Evolutionary conservation across 2,888 invertebrate genomes (phyloP).

Genomic region (Uloborus plumipes): DNA sequence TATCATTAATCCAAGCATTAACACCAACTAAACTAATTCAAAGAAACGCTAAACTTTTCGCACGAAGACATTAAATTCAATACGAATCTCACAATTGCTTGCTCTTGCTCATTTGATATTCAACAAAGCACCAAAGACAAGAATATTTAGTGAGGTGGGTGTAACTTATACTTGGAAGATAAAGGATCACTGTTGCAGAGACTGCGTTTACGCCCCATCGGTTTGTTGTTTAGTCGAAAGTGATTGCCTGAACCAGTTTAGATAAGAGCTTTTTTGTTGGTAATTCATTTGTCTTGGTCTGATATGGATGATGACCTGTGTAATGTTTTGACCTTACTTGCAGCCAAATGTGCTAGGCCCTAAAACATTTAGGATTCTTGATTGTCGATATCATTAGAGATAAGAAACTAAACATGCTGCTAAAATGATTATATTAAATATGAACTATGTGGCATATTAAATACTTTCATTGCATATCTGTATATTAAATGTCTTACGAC

Average conservation of each 20-base stretch:
- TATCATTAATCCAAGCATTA: too few species aligned
- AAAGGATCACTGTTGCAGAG: constrained; percentile 17
- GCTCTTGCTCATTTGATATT: constrained; percentile 27
- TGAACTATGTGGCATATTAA: too few species aligned
- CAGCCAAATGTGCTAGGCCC: neutral
- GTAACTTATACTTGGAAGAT: constrained; percentile 12
- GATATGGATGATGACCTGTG: constrained; percentile 30
- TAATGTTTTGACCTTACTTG: constrained; percentile 8
- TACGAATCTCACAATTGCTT: constrained; percentile 15
- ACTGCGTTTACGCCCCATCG: constrained; percentile 25
- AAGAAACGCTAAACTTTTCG: too few species aligned
- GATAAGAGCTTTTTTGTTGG: neutral
- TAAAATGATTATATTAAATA: too few species aligned
- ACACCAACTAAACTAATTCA: too few species aligned
- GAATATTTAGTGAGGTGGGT: constrained; percentile 22
- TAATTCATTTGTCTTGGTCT: constrained; percentile 4
- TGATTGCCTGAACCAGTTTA: constrained; percentile 8
- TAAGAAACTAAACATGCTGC: too few species aligned
- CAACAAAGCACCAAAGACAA: constrained; percentile 21
- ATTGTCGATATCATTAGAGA: too few species aligned
- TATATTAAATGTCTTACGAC: too few species aligned
- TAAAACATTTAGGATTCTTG: too few species aligned
- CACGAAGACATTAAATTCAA: too few species aligned
- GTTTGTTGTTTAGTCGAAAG: neutral
- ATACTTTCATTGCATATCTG: too few species aligned